Conservation (phyloP, 2,113 vertebrate genomes). For the Eudyptes chrysolophus region DNA sequence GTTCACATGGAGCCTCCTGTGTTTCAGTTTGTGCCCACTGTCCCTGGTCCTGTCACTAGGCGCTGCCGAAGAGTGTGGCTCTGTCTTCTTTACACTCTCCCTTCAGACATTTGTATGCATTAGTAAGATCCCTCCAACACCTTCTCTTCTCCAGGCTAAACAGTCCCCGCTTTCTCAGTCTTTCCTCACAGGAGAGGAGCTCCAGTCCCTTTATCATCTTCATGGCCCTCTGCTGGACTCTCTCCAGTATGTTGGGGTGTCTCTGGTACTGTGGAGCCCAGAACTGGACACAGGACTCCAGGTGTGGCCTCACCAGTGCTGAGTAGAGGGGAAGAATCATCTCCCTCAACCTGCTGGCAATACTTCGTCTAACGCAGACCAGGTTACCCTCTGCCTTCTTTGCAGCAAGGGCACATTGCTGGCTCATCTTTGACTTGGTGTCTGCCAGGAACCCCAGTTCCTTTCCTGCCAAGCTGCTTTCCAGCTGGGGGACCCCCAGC, state of each 20-base stretch:
- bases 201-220: neutral
- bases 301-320: neutral
- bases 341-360: neutral
- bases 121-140: neutral
- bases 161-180: neutral
- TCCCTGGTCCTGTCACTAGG: neutral
- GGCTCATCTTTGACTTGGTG: neutral
- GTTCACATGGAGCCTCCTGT: neutral
- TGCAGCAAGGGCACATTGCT: neutral
- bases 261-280: neutral
- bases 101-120: neutral
- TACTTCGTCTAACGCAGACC: fast-evolving
- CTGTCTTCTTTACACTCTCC: neutral
- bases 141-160: neutral
- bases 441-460: neutral
- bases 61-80: neutral
- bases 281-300: neutral
- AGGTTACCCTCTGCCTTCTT: neutral
- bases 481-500: neutral
- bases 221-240: neutral
- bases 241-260: neutral
- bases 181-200: neutral
- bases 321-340: neutral
- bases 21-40: neutral
- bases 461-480: neutral